A percentile compares a stretch with the other conserved stretches of the same genome.
Conservation (phyloP, 2,797 vertebrate species). For the Pogonophryne albipinna region DNA sequence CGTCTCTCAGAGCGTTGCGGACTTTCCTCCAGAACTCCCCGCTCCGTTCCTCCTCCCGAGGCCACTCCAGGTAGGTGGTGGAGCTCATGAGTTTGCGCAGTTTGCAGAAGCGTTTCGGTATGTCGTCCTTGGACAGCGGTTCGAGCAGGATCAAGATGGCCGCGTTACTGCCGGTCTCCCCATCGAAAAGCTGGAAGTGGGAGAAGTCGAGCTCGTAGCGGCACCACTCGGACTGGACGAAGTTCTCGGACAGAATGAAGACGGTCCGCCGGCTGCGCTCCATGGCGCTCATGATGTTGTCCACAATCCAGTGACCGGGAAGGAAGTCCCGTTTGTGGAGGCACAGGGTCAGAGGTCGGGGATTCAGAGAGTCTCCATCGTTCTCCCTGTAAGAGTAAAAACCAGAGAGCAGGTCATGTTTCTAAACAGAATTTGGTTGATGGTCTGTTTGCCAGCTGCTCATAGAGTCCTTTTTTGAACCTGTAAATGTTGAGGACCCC, state of each 20-base stretch:
- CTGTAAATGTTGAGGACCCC: no score
- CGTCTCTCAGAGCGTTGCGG: constrained; percentile 44
- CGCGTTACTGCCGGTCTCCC: background rate
- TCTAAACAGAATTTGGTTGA: no score
- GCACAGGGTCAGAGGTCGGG: constrained; percentile 54
- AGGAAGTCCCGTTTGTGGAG: constrained; percentile 89
- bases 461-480: no score
- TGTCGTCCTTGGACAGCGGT: constrained; percentile 55
- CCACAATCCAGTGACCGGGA: constrained; percentile 90
- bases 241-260: constrained; percentile 90
- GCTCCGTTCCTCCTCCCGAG: constrained; percentile 67
- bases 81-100: constrained; percentile 74
- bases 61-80: constrained; percentile 78
- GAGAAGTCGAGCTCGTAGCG: constrained; percentile 92
- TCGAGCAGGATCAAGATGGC: constrained; percentile 73
- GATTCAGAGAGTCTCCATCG: background rate
- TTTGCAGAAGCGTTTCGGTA: constrained; percentile 59
- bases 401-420: no score
- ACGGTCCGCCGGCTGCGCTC: constrained; percentile 88
- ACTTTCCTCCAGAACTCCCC: constrained; percentile 70
- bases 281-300: constrained; percentile 91
- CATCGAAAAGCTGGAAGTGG: constrained; percentile 88
- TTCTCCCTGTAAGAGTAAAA: constrained; percentile 17
- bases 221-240: constrained; percentile 91
- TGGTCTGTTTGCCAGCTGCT: no score